Base-by-base conservation (phyloP, 2,113 vertebrate species). In the Suncus etruscus region DNA sequence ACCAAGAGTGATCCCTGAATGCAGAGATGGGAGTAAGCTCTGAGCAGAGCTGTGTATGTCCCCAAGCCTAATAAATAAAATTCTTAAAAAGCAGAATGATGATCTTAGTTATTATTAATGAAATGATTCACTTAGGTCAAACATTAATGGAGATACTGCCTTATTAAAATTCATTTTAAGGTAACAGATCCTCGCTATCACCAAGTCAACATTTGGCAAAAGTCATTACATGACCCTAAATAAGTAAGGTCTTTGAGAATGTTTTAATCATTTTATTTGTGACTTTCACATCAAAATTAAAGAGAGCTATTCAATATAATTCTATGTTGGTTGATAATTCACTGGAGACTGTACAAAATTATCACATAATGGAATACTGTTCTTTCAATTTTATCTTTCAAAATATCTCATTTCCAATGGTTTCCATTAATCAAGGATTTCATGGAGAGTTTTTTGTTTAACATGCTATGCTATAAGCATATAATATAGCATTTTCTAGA, bases 371-470 rank as follows among this genome's bases (percentile, higher is more conserved):
- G 0, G 31, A 50, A 86, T 1, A 69, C 15, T 65, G 4, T 54
- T n/a, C 16, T 79, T 81, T 39, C 39, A 70, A 86, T 51, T 72
- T 27, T 5, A 16, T 66, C 54, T 70, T 93, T 87, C 50, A 63
- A 85, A 89, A 70, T 68, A 3, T 78, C 54, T 72, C 58, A 65
- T n/a, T 58, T 48, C 14, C 61, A 95, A 82, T 92, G 75, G 11
- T 72, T 86, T 74, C 6, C 11, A 74, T 87, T 87, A 50, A 58
- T 84, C 8, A 89, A 92, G 63, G 69, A 12, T 79, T 82, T 86
- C 5, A 80, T 79, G 24, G 31, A 89, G 65, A 89, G 29, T 1
- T 6, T 54, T 61, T 73, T 5, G 8, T 39, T 39, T 39, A 25
- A 25, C 25, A 27, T 65, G 5, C 25, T 65, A 25, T 66, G 68